Evolutionary conservation across 2,888 invertebrate genomes (phyloP).

Genomic region (Acanthosepion esculentum): DNA sequence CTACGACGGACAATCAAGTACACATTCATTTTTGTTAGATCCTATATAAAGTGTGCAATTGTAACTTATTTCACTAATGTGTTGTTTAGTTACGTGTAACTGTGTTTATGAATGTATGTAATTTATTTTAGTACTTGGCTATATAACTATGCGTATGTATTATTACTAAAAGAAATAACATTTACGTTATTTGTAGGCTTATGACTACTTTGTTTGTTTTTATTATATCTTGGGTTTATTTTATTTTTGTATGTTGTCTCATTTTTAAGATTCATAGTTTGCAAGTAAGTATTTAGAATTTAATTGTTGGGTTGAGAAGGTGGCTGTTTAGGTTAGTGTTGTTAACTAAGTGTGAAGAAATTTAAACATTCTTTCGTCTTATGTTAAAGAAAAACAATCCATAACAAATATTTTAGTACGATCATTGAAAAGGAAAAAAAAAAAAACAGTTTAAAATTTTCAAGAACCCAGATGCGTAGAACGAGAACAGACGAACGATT

Average conservation of each 20-base stretch:
- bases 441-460: too few species aligned
- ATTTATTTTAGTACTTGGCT: background rate
- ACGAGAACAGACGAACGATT: too few species aligned
- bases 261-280: background rate
- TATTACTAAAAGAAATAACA: background rate
- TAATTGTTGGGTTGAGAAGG: too few species aligned
- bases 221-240: too few species aligned
- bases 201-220: background rate
- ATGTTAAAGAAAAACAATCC: too few species aligned
- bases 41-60: background rate
- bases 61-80: background rate
- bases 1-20: conserved; percentile 47
- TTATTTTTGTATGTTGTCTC: background rate
- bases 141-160: background rate
- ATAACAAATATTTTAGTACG: too few species aligned
- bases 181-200: background rate
- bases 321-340: too few species aligned
- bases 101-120: background rate
- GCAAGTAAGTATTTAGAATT: too few species aligned
- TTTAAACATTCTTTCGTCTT: too few species aligned
- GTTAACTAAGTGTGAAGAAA: too few species aligned
- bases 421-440: too few species aligned
- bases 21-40: conserved; percentile 35
- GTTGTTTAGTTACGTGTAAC: background rate
- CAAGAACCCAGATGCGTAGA: too few species aligned